Conservation (phyloP, 2,888 invertebrate genomes). For the Polyommatus iphigenia region DNA sequence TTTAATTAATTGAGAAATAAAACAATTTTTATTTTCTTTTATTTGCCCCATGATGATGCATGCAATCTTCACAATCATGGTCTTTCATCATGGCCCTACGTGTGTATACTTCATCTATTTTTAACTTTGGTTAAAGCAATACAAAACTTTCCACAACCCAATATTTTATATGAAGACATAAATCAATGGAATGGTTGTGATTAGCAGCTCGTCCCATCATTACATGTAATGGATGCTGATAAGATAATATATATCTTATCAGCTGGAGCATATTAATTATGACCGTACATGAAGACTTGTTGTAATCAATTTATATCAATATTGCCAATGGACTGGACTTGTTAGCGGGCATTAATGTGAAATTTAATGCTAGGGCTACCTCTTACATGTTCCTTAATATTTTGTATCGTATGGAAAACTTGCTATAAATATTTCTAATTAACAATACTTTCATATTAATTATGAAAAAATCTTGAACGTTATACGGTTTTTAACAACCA, state of each 20-base stretch:
- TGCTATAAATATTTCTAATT: too few species aligned
- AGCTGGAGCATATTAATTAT: constrained; percentile 55
- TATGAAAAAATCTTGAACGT: too few species aligned
- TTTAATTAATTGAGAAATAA: too few species aligned
- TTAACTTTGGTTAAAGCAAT: not conserved
- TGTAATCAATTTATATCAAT: constrained; percentile 80
- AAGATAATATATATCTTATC: too few species aligned
- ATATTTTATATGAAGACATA: constrained; percentile 41
- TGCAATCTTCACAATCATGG: too few species aligned
- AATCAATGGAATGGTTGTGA: constrained; percentile 50
- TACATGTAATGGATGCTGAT: constrained; percentile 66
- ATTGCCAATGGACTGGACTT: constrained; percentile 72
- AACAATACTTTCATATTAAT: too few species aligned
- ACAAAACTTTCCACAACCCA: constrained; percentile 10
- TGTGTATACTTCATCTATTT: not conserved
- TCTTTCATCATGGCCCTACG: too few species aligned
- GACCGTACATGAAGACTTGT: constrained; percentile 72
- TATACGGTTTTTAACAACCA: too few species aligned
- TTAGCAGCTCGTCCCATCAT: constrained; percentile 58
- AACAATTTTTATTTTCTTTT: too few species aligned
- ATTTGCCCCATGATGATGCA: too few species aligned
- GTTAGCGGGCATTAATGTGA: constrained; percentile 73
- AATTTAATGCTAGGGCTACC: constrained; percentile 67
- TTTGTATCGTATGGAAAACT: not conserved
- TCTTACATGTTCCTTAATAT: not conserved